phyloP scores from a whole-genome alignment of 1,140 invertebrate species.

The Thalassaphorura encarpata region DNA sequence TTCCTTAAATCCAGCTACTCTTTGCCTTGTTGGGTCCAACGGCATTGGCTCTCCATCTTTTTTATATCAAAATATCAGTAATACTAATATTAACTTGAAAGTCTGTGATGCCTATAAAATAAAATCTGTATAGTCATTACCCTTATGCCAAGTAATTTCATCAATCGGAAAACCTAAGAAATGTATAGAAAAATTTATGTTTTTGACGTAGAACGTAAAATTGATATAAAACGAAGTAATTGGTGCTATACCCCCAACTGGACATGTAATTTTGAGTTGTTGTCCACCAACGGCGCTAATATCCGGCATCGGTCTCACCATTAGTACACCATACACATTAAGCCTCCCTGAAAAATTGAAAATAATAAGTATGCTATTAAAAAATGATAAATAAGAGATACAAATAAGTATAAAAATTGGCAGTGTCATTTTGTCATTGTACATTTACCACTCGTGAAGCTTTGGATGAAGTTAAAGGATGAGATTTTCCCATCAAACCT shows the following conservation, averaged over 20 bases:
- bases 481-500: no score
- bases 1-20: conserved; percentile 38
- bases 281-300: conserved; percentile 79
- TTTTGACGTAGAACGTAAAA: background rate
- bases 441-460: no score
- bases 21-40: background rate
- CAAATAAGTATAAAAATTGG: no score
- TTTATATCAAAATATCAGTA: no score
- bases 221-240: background rate
- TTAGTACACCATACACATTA: conserved; percentile 52
- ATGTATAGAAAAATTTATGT: background rate
- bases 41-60: background rate
- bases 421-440: no score
- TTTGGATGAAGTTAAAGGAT: no score
- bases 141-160: conserved; percentile 68
- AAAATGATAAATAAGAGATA: no score
- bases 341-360: conserved; percentile 45
- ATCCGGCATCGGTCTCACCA: conserved; percentile 80
- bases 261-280: conserved; percentile 76
- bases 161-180: conserved; percentile 62
- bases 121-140: no score
- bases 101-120: no score
- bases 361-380: no score
- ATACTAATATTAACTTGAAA: no score
- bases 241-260: conserved; percentile 68